Percentiles rank a stretch among this genome's conserved stretches.
These are phyloP conservation scores for Hirtodrosophila cameraria DNA, from an alignment of 2,888 invertebrate genomes.

Conservation along the genomic window DNA sequence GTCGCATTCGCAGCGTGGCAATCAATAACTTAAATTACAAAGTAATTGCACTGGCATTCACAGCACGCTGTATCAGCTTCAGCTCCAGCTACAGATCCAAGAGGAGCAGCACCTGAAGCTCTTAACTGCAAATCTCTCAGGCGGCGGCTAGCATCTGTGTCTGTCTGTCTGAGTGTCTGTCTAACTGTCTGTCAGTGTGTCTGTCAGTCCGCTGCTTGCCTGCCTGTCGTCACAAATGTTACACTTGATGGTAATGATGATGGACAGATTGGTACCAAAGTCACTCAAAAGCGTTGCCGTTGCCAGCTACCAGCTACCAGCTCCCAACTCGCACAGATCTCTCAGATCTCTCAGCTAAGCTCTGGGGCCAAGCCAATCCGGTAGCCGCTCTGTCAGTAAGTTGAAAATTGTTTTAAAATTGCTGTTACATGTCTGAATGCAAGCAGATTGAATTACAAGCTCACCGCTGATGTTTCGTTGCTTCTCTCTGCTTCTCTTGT, in stretches of 20 bases:
- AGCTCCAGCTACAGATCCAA: constrained; percentile 41
- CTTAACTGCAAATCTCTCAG: constrained; percentile 10
- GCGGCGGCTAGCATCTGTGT: constrained; percentile 37
- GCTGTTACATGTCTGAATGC: constrained; percentile 83
- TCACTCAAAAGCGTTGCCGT: constrained; percentile 76
- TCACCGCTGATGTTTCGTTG: constrained; percentile 44
- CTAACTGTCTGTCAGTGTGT: constrained; percentile 27
- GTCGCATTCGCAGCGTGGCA: constrained; percentile 76
- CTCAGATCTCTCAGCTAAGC: constrained; percentile 52
- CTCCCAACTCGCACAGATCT: too few relatives aligned
- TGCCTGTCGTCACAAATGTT: constrained; percentile 79
- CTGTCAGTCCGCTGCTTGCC: constrained; percentile 61
- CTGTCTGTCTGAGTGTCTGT: constrained; percentile 16
- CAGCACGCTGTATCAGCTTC: constrained; percentile 72
- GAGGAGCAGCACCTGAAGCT: constrained; percentile 38
- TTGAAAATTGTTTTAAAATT: constrained; percentile 84
- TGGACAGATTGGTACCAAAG: constrained; percentile 84
- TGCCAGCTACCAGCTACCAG: constrained; percentile 47
- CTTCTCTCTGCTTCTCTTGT: not conserved
- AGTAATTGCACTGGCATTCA: constrained; percentile 82
- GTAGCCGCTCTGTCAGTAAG: constrained; percentile 82
- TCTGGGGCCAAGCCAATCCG: constrained; percentile 72
- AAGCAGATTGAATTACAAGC: constrained; percentile 82
- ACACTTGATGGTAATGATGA: constrained; percentile 83
- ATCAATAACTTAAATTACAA: constrained; percentile 84